A percentile compares a stretch with the other conserved stretches of the same genome.
Evolutionary conservation across 2,113 vertebrate genomes (phyloP).

Genomic region (Elanus axillaris): DNA sequence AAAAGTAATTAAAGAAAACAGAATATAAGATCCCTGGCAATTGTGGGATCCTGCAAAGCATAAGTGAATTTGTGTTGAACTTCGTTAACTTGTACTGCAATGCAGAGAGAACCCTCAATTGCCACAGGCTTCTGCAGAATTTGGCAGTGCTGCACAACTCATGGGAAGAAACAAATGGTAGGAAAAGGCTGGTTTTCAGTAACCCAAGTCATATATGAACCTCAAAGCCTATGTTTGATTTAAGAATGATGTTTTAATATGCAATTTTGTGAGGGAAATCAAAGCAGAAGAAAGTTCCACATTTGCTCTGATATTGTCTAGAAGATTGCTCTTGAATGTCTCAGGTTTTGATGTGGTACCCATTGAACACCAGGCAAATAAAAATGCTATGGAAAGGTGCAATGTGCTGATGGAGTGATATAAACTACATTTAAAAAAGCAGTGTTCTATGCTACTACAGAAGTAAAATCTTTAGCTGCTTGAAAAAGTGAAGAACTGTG

Average conservation of each 20-base stretch:
- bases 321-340: not conserved
- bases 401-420: not conserved
- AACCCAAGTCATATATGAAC: not conserved
- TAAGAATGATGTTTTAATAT: not conserved
- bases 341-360: not conserved
- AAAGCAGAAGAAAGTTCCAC: not conserved
- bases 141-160: not conserved
- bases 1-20: not conserved
- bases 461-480: not conserved
- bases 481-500: not conserved
- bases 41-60: not conserved
- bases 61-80: not conserved
- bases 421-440: not conserved
- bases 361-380: not conserved
- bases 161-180: not conserved
- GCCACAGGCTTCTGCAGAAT: not conserved
- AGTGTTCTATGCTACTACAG: not conserved
- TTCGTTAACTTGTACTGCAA: not conserved
- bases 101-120: not conserved
- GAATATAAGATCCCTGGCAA: not conserved
- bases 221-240: not conserved
- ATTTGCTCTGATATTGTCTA: not conserved
- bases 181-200: not conserved
- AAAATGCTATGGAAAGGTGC: not conserved
- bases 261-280: not conserved